phyloP scores from a whole-genome alignment of 2,888 invertebrate species.

The Temnothorax unifasciatus region DNA sequence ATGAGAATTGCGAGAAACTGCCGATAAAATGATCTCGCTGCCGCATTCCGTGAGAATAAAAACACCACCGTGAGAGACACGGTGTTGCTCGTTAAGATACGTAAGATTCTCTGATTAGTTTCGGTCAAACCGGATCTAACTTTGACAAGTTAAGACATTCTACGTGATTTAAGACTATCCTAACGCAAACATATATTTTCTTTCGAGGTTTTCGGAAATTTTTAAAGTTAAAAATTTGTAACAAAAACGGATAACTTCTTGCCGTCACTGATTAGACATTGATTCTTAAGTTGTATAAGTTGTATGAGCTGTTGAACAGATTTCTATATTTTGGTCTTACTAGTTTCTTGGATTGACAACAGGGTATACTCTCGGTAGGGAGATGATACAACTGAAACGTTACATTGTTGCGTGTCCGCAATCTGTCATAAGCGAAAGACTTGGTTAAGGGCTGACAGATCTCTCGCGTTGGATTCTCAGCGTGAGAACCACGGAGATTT shows the following conservation, averaged over 20 bases:
- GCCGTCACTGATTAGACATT: background rate
- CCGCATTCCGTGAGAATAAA: constrained; percentile 65
- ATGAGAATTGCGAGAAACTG: constrained; percentile 62
- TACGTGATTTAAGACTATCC: background rate
- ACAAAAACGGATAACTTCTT: background rate
- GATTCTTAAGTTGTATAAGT: background rate
- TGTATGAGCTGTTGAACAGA: background rate
- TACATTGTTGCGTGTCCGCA: background rate
- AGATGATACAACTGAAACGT: background rate
- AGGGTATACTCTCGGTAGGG: background rate
- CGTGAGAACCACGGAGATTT: constrained; percentile 77
- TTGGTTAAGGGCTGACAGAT: constrained; percentile 5
- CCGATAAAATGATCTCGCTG: constrained; percentile 56
- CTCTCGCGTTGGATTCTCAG: constrained; percentile 24
- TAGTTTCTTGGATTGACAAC: background rate
- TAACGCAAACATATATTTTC: background rate
- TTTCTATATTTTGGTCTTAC: background rate
- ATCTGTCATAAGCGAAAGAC: constrained; percentile 4
- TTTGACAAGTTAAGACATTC: background rate
- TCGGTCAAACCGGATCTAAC: background rate
- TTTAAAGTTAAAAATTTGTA: background rate
- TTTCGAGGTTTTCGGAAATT: background rate
- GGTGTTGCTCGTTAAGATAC: constrained; percentile 6
- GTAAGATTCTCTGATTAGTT: background rate
- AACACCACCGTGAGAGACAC: constrained; percentile 43